Evolutionary conservation across 2,113 vertebrate species (phyloP).

Genomic region (Sterrhoptilus dennistouni): DNA sequence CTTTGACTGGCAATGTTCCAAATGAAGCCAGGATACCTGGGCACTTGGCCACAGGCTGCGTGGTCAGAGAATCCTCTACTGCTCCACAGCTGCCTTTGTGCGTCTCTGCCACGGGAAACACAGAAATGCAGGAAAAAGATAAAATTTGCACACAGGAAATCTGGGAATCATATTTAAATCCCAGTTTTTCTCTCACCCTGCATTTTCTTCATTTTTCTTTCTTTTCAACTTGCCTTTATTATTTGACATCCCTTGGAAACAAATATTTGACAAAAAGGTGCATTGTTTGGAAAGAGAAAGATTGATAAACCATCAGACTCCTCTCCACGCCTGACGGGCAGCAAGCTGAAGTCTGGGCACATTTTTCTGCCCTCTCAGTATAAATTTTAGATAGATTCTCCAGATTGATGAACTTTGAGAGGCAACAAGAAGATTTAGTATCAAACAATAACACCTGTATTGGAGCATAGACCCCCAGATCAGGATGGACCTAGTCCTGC

Average conservation of each 20-base stretch:
- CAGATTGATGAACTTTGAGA: background rate
- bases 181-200: background rate
- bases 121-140: background rate
- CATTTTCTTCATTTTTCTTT: background rate
- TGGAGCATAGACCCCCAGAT: background rate
- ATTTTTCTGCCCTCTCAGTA: background rate
- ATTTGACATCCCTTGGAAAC: background rate
- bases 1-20: accelerated
- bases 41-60: background rate
- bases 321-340: background rate
- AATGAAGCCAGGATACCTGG: accelerated
- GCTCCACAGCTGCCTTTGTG: background rate
- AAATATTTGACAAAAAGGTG: background rate
- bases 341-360: background rate
- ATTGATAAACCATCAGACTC: background rate
- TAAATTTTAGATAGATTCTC: background rate
- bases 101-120: accelerated
- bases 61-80: background rate
- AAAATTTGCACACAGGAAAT: background rate
- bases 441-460: accelerated
- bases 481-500: background rate
- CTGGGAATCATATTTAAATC: background rate
- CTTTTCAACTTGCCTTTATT: background rate
- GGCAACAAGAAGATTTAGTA: background rate
- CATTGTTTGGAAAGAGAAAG: background rate